Conservation (phyloP, 1,140 invertebrate species). For the Nasonia longicornis region DNA sequence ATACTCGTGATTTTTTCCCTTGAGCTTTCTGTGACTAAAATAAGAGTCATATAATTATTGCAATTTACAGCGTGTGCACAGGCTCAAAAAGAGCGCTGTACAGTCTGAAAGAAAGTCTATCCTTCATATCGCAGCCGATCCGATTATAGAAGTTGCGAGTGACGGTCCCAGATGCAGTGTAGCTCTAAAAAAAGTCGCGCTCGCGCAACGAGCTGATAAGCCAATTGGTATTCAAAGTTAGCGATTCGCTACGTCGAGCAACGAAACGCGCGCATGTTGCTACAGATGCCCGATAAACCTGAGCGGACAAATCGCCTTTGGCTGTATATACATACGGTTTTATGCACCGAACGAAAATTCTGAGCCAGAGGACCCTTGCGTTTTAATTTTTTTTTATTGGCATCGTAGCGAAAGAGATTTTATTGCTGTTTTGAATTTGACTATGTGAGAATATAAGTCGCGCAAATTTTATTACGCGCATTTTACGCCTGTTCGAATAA, state of each 20-base stretch:
- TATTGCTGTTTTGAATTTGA: too few species aligned
- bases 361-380: not conserved
- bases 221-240: slow-evolving; percentile 14
- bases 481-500: too few species aligned
- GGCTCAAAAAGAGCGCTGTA: too few species aligned
- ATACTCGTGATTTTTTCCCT: too few species aligned
- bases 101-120: not conserved
- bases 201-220: slow-evolving; percentile 19
- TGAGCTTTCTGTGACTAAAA: too few species aligned
- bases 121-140: not conserved
- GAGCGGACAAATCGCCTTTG: slow-evolving; percentile 7
- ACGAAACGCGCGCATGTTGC: not conserved
- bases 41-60: too few species aligned
- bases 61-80: too few species aligned
- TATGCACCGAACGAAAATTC: not conserved
- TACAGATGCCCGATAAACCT: slow-evolving; percentile 20
- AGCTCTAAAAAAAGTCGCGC: not conserved
- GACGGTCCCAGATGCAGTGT: not conserved
- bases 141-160: slow-evolving; percentile 5
- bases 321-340: not conserved
- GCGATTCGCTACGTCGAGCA: slow-evolving; percentile 14
- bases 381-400: too few species aligned
- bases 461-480: too few species aligned
- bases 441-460: too few species aligned
- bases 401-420: too few species aligned